Evolutionary conservation across 2,888 invertebrate genomes (phyloP).

Genomic region (Fragum whitleyi): DNA sequence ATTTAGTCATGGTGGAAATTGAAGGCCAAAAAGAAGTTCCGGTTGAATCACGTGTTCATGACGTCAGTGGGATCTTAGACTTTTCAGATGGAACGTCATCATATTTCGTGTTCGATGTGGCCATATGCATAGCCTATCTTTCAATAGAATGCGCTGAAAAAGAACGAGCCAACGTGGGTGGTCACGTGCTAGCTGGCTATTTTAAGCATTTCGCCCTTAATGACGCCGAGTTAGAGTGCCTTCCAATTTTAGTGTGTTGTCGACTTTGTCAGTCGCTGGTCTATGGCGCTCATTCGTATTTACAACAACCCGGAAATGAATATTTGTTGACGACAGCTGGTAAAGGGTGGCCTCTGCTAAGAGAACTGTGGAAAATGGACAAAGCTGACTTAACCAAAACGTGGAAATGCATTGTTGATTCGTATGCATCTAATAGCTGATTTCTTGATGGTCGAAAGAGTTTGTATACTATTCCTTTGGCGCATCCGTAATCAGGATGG

Average conservation of each 20-base stretch:
- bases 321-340: slow-evolving; percentile 90
- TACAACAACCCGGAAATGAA: slow-evolving; percentile 91
- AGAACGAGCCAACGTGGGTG: slow-evolving; percentile 78
- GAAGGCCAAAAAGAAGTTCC: slow-evolving; percentile 82
- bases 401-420: slow-evolving; percentile 19
- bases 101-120: slow-evolving; percentile 92
- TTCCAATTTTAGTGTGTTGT: slow-evolving; percentile 91
- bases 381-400: not conserved
- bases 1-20: slow-evolving; percentile 88
- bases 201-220: slow-evolving; percentile 88
- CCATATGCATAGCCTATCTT: slow-evolving; percentile 92
- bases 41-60: slow-evolving; percentile 85
- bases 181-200: slow-evolving; percentile 92
- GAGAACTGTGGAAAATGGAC: slow-evolving; percentile 69
- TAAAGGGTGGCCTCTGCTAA: slow-evolving; percentile 79
- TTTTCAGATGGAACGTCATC: slow-evolving; percentile 91
- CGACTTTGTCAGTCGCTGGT: slow-evolving; percentile 94
- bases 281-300: slow-evolving; percentile 91
- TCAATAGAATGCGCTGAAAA: slow-evolving; percentile 89
- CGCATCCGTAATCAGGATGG: no score
- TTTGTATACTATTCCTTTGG: no score
- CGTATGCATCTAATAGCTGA: not conserved
- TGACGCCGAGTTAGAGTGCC: slow-evolving; percentile 88
- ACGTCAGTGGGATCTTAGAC: slow-evolving; percentile 91
- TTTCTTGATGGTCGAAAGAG: no score